Evolutionary conservation across 1,140 invertebrate genomes (phyloP).

Genomic region (Prorops nasuta): DNA sequence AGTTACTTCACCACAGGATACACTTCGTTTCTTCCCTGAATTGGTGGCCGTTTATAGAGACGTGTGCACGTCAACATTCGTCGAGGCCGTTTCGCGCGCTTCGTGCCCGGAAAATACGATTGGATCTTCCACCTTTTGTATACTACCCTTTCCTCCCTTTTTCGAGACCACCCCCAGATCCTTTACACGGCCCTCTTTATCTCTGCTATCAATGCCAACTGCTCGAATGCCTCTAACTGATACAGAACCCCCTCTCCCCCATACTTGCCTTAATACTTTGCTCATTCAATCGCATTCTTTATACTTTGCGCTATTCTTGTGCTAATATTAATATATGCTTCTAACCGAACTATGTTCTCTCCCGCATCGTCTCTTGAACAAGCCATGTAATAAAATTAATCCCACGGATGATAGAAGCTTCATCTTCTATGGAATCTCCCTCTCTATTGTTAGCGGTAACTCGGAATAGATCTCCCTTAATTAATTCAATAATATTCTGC

Average conservation of each 20-base stretch:
- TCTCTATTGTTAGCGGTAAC: too few species aligned
- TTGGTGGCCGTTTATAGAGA: conserved; percentile 15
- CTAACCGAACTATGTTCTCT: too few species aligned
- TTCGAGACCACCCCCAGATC: conserved; percentile 1
- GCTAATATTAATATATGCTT: too few species aligned
- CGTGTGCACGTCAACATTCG: conserved; percentile 7
- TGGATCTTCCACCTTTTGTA: conserved; percentile 9
- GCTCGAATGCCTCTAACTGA: too few species aligned
- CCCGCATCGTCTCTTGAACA: too few species aligned
- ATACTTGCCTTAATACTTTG: not conserved
- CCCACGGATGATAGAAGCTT: too few species aligned
- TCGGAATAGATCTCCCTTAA: too few species aligned
- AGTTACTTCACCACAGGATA: conserved; percentile 6
- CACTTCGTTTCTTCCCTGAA: conserved; percentile 3
- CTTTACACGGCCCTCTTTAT: not conserved
- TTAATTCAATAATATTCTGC: too few species aligned
- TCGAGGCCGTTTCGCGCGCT: conserved; percentile 8
- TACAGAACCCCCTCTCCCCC: not conserved
- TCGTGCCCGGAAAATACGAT: conserved; percentile 19
- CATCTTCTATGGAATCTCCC: too few species aligned
- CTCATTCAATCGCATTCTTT: not conserved
- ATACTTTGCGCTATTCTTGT: too few species aligned
- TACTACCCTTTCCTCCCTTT: conserved; percentile 2
- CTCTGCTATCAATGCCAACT: too few species aligned
- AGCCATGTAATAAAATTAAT: too few species aligned